Evolutionary conservation across 1,140 invertebrate species (phyloP).

Genomic region (Wiebesia pumilae): DNA sequence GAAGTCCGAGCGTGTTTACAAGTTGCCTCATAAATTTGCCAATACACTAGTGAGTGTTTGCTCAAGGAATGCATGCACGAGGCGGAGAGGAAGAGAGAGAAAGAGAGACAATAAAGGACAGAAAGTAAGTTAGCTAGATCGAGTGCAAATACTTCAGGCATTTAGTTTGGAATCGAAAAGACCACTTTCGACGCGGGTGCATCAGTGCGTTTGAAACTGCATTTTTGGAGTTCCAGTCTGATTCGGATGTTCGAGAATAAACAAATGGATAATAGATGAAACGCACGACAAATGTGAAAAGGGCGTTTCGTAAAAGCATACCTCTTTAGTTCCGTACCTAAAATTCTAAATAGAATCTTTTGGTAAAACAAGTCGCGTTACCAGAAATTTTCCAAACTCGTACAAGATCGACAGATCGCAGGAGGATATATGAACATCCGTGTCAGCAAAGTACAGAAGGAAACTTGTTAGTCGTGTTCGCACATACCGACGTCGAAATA

Average conservation of each 20-base stretch:
- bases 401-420: too few species aligned
- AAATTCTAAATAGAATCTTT: neutral
- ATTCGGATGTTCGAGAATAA: slow-evolving; percentile 28
- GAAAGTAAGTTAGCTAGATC: neutral
- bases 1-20: neutral
- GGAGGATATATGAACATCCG: too few species aligned
- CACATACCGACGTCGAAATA: neutral
- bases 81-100: slow-evolving; percentile 11
- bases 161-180: slow-evolving; percentile 32
- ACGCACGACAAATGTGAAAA: slow-evolving; percentile 39
- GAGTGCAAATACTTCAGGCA: neutral
- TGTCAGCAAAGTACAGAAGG: too few species aligned
- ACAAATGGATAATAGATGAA: slow-evolving; percentile 38
- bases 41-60: slow-evolving; percentile 1
- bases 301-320: slow-evolving; percentile 35
- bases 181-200: slow-evolving; percentile 11
- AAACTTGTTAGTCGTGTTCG: too few species aligned
- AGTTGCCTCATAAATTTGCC: slow-evolving; percentile 23
- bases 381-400: neutral
- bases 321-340: neutral
- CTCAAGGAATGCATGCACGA: neutral
- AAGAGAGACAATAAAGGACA: neutral
- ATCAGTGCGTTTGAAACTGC: slow-evolving; percentile 25
- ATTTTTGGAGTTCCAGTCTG: slow-evolving; percentile 11
- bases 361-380: neutral